phyloP scores from a whole-genome alignment of 2,888 invertebrate species.

The Tortrix viridana region DNA sequence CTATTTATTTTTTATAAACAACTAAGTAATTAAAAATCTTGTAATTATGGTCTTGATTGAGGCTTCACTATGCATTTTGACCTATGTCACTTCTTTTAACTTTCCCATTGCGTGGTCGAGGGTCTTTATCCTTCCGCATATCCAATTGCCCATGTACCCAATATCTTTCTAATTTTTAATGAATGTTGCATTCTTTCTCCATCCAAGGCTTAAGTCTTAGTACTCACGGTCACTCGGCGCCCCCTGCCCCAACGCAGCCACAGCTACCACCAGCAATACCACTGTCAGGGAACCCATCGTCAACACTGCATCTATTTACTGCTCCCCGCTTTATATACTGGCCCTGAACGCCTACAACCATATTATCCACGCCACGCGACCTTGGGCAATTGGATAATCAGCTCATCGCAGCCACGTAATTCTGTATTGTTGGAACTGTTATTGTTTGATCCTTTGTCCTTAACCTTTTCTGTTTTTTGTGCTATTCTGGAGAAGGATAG shows the following conservation, averaged over 20 bases:
- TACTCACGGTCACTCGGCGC: conserved; percentile 73
- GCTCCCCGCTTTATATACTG: conserved; percentile 72
- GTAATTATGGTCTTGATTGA: too few species aligned
- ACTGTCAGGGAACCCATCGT: conserved; percentile 59
- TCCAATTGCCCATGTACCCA: not conserved
- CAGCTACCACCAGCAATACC: conserved; percentile 54
- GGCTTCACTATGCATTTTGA: too few species aligned
- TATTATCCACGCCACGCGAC: conserved; percentile 57
- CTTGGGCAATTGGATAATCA: conserved; percentile 71
- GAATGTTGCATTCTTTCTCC: not conserved
- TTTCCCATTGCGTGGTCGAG: too few species aligned
- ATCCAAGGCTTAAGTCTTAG: not conserved
- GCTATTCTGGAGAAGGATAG: not conserved
- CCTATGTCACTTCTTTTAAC: too few species aligned
- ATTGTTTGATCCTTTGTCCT: conserved; percentile 32
- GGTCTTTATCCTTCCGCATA: too few species aligned
- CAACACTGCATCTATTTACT: conserved; percentile 60
- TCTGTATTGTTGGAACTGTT: conserved; percentile 32
- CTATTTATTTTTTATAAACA: too few species aligned
- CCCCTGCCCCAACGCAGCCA: conserved; percentile 52
- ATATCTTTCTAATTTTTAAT: not conserved
- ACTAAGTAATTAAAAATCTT: too few species aligned
- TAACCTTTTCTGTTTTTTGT: not conserved
- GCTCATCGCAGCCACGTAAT: conserved; percentile 43
- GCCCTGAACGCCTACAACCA: conserved; percentile 71